phyloP scores from a whole-genome alignment of 2,113 vertebrate species.

The Picathartes gymnocephalus region DNA sequence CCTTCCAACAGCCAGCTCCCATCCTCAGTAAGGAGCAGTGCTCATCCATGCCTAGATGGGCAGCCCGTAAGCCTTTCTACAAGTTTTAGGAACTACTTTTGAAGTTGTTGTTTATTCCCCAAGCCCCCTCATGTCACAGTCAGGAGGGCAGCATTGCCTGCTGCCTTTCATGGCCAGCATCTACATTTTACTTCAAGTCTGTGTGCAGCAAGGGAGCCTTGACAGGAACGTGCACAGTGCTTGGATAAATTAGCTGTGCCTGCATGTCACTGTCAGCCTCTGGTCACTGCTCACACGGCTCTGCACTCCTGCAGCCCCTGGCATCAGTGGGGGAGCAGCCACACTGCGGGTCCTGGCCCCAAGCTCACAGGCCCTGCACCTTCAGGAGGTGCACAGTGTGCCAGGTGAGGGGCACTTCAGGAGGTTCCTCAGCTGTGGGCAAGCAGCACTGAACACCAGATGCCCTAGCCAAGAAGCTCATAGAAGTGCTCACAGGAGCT shows the following conservation, averaged over 20 bases:
- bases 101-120: background rate
- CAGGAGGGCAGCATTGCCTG: background rate
- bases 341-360: background rate
- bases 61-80: background rate
- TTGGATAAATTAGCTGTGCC: background rate
- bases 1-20: background rate
- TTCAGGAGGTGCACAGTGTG: background rate
- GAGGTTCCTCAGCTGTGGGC: background rate
- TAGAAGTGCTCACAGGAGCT: background rate
- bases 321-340: background rate
- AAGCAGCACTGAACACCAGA: background rate
- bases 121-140: background rate
- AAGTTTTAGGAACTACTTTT: background rate
- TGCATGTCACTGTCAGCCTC: background rate
- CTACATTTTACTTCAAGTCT: background rate
- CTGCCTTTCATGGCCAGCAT: background rate
- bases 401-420: background rate
- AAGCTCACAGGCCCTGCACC: background rate
- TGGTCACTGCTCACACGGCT: background rate
- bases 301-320: background rate
- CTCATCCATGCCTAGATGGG: background rate
- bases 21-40: background rate
- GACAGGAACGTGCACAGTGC: background rate
- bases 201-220: background rate
- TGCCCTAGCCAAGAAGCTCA: fast-evolving